Evolutionary conservation across 2,113 vertebrate species (phyloP).

Genomic region (Circaetus gallicus): DNA sequence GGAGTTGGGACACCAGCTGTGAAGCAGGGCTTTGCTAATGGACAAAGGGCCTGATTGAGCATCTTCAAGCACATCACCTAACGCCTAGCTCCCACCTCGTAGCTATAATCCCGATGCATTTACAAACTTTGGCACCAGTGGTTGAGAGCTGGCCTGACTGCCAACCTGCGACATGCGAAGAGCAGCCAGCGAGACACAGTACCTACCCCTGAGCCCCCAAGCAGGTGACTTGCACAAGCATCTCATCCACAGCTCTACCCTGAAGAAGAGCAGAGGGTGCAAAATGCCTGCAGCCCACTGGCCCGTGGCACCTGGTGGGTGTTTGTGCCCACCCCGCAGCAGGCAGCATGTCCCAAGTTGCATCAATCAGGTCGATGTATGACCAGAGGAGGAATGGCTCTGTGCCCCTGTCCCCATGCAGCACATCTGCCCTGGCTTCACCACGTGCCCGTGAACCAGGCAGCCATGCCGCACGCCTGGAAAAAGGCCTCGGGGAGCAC

Average conservation of each 20-base stretch:
- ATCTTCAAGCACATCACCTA: neutral
- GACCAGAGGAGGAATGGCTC: accelerated
- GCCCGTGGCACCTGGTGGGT: neutral
- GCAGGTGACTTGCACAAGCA: neutral
- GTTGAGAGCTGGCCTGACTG: neutral
- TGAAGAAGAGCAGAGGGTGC: neutral
- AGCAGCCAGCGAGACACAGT: accelerated
- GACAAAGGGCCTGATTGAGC: neutral
- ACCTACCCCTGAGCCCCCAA: neutral
- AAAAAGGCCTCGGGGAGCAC: neutral
- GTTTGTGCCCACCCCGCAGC: neutral
- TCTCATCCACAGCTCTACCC: neutral
- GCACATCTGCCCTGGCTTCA: neutral
- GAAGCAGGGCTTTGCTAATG: constrained; percentile 16
- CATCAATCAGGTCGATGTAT: accelerated
- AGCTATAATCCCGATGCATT: neutral
- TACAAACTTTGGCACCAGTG: neutral
- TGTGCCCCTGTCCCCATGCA: neutral
- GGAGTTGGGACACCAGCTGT: constrained; percentile 47
- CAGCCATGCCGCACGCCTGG: accelerated
- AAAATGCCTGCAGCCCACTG: neutral
- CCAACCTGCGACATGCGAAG: neutral
- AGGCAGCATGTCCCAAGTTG: accelerated
- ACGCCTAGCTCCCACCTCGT: neutral
- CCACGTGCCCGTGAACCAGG: accelerated